phyloP scores from a whole-genome alignment of 2,888 invertebrate species.

The Mimachlamys varia region DNA sequence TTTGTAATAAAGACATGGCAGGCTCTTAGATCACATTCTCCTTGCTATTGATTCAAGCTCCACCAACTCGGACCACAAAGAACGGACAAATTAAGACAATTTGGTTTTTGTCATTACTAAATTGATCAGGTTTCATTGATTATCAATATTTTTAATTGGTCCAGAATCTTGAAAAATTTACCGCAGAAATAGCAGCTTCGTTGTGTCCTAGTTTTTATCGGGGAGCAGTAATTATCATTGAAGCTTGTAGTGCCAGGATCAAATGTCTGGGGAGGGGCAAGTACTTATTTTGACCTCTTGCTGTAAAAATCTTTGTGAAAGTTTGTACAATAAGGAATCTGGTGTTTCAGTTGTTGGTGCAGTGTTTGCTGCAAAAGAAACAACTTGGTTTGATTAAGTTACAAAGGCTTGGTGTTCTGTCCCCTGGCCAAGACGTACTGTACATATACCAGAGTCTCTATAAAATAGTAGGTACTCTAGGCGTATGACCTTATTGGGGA shows the following conservation, averaged over 20 bases:
- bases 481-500: no score
- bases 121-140: constrained; percentile 17
- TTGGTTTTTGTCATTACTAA: constrained; percentile 9
- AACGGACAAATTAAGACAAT: background rate
- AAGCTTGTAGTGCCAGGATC: background rate
- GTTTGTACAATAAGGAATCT: no score
- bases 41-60: background rate
- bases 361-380: no score
- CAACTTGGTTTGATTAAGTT: no score
- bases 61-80: background rate
- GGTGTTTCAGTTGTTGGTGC: no score
- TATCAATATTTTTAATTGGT: constrained; percentile 29
- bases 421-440: no score
- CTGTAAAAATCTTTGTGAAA: background rate
- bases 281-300: background rate
- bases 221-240: background rate
- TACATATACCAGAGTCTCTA: no score
- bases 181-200: background rate
- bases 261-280: background rate
- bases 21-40: background rate
- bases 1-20: background rate
- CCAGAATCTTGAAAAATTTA: constrained; percentile 17
- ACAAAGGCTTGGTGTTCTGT: no score
- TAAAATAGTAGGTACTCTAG: no score
- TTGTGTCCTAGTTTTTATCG: background rate